Evolutionary conservation across 2,797 vertebrate genomes (phyloP).

Genomic region (Ispidina picta): DNA sequence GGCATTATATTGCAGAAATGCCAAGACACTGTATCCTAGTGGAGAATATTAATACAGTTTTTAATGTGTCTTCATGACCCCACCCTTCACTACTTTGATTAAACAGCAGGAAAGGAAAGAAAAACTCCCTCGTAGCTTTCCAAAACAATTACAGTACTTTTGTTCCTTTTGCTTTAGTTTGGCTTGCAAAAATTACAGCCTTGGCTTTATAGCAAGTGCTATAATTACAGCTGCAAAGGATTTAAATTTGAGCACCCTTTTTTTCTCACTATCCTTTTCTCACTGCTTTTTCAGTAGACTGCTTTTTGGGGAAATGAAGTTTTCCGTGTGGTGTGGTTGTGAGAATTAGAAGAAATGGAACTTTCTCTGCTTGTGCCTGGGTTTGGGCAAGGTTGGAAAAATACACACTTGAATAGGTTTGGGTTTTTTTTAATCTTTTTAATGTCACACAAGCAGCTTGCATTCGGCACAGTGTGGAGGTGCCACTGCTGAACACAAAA

Average conservation of each 20-base stretch:
- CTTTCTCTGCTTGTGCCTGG: background rate
- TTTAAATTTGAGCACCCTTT: slow-evolving; percentile 10
- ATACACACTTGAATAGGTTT: rapidly evolving
- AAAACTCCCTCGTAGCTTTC: background rate
- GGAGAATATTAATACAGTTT: background rate
- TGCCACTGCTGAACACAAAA: background rate
- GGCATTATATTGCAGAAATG: background rate
- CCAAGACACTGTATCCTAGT: background rate
- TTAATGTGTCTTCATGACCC: background rate
- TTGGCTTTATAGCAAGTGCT: background rate
- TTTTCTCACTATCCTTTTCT: background rate
- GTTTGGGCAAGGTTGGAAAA: background rate
- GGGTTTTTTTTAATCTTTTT: background rate
- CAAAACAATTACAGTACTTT: slow-evolving; percentile 21
- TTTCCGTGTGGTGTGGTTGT: background rate
- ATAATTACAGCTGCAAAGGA: background rate
- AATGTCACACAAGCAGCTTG: background rate
- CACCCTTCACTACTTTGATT: background rate
- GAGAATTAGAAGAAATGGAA: background rate
- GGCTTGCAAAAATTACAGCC: slow-evolving; percentile 9
- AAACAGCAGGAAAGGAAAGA: slow-evolving; percentile 2
- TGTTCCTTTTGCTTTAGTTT: slow-evolving; percentile 27
- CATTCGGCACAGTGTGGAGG: background rate
- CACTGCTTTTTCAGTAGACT: background rate
- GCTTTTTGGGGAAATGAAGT: background rate